phyloP scores from a whole-genome alignment of 2,888 invertebrate genomes.

The Polydrusus pterygomalis region DNA sequence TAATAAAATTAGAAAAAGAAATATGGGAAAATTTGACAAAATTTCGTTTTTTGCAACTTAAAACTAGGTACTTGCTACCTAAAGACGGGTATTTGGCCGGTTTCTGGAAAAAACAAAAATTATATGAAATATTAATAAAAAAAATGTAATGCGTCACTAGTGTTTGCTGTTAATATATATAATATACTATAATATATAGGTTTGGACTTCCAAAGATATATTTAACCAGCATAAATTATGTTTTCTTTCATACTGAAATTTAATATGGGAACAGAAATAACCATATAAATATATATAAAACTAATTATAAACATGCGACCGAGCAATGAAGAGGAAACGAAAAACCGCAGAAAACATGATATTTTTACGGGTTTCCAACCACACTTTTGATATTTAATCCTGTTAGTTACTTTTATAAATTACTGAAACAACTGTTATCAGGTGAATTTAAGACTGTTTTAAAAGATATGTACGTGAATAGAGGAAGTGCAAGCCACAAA shows the following conservation, averaged over 20 bases:
- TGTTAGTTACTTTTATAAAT: slow-evolving; percentile 28
- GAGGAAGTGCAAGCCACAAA: background rate
- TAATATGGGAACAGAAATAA: slow-evolving; percentile 47
- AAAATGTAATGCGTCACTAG: too few species aligned
- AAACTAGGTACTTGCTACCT: too few species aligned
- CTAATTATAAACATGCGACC: slow-evolving; percentile 63
- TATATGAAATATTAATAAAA: too few species aligned
- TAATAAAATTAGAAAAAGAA: too few species aligned
- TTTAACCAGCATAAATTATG: background rate
- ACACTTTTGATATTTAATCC: slow-evolving; percentile 43
- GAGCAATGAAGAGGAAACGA: slow-evolving; percentile 64
- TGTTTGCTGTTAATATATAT: too few species aligned
- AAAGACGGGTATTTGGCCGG: too few species aligned
- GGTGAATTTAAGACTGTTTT: slow-evolving; percentile 23
- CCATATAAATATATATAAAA: slow-evolving; percentile 57
- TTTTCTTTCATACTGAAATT: slow-evolving; percentile 17
- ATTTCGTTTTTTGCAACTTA: too few species aligned
- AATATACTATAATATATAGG: too few species aligned
- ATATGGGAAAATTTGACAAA: too few species aligned
- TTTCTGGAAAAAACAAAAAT: too few species aligned
- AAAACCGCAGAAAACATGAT: slow-evolving; percentile 68
- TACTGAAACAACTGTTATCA: slow-evolving; percentile 37
- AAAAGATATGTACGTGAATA: slow-evolving; percentile 12
- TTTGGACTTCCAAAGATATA: too few species aligned
- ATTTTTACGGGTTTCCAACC: slow-evolving; percentile 50